phyloP scores from a whole-genome alignment of 1,140 invertebrate genomes.

The Neelides sp. region DNA sequence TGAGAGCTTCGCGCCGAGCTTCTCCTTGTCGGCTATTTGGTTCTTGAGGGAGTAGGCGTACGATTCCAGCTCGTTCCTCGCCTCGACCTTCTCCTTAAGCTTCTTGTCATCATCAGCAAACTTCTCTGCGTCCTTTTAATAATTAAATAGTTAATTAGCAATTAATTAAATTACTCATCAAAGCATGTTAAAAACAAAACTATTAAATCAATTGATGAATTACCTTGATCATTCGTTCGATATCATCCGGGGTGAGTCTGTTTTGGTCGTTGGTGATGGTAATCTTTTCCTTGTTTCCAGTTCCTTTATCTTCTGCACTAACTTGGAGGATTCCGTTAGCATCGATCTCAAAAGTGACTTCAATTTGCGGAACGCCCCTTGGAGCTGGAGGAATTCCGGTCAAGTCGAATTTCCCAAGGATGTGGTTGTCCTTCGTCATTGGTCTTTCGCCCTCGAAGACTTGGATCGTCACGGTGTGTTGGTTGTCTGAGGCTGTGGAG shows the following conservation, averaged over 20 bases:
- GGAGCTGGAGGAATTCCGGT: slow-evolving; percentile 96
- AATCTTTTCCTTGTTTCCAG: slow-evolving; percentile 95
- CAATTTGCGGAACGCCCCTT: slow-evolving; percentile 95
- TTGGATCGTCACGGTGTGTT: slow-evolving; percentile 97
- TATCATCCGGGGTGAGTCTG: slow-evolving; percentile 89
- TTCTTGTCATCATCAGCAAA: slow-evolving; percentile 98
- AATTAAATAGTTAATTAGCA: neutral
- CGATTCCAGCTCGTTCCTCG: slow-evolving; percentile 88
- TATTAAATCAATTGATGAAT: neutral
- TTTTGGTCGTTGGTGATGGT: slow-evolving; percentile 98
- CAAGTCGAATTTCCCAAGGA: slow-evolving; percentile 93
- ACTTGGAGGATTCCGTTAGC: slow-evolving; percentile 90
- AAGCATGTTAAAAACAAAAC: neutral
- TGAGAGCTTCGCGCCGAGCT: slow-evolving; percentile 80
- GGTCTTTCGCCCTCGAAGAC: slow-evolving; percentile 95
- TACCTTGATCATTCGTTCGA: slow-evolving; percentile 89
- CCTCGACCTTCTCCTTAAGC: slow-evolving; percentile 90
- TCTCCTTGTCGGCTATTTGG: slow-evolving; percentile 94
- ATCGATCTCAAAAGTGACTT: slow-evolving; percentile 98
- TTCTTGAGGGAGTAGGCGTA: slow-evolving; percentile 98
- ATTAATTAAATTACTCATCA: neutral
- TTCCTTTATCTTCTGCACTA: slow-evolving; percentile 95
- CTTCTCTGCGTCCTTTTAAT: slow-evolving; percentile 70
- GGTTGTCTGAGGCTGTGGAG: slow-evolving; percentile 96
- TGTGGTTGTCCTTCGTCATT: slow-evolving; percentile 99